phyloP scores from a whole-genome alignment of 2,797 vertebrate genomes.

The Ibycter americanus region DNA sequence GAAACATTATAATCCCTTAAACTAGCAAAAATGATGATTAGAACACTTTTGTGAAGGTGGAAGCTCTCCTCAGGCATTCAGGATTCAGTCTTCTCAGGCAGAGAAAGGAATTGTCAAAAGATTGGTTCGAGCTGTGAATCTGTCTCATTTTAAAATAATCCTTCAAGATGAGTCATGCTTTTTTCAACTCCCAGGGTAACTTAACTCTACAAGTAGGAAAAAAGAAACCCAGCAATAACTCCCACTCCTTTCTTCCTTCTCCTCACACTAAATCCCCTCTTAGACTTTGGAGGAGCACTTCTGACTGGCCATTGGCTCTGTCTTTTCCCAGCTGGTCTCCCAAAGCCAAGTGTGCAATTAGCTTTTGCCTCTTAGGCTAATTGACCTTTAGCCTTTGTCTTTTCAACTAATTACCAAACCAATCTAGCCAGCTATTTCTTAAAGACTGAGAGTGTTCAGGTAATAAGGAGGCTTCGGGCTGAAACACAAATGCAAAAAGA shows the following conservation, averaged over 20 bases:
- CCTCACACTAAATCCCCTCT: background rate
- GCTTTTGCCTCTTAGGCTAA: background rate
- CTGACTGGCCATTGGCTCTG: background rate
- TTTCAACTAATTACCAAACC: background rate
- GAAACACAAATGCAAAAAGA: background rate
- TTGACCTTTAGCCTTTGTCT: background rate
- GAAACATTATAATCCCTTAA: background rate
- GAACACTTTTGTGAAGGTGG: background rate
- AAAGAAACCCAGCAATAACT: background rate
- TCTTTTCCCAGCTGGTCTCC: background rate
- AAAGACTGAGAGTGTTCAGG: background rate
- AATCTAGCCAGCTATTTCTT: background rate
- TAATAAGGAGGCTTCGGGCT: background rate
- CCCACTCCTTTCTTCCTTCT: background rate
- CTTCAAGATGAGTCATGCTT: background rate
- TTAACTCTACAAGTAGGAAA: background rate
- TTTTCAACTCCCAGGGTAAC: background rate
- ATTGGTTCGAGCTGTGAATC: conserved; percentile 10
- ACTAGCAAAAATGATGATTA: background rate
- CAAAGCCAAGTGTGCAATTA: background rate
- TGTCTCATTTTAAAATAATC: conserved; percentile 42
- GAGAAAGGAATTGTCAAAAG: background rate
- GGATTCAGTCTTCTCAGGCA: background rate
- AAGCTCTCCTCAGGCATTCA: conserved; percentile 16
- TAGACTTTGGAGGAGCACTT: background rate